Evolutionary conservation across 2,888 invertebrate species (phyloP), one percentile per base, ranked within the genome.

Genomic region (Rambutsinella grinnellia): DNA sequence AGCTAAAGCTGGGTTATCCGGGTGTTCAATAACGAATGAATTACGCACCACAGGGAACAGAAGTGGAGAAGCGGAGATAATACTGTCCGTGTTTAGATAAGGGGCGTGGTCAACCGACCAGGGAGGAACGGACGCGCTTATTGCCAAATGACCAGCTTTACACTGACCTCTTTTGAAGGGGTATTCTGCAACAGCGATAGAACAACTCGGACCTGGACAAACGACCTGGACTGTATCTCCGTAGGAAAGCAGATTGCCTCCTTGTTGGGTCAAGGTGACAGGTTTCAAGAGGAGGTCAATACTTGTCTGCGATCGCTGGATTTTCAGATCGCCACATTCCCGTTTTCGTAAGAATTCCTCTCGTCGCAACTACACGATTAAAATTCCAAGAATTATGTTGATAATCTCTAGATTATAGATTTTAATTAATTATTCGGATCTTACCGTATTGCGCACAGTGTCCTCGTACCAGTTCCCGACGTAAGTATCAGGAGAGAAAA

Each of bases 401-500:
- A 19, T 19, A 24, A 3, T 49, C 2, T 6, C 24, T 63, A 24
- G 63, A 47, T 24, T 51, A 24, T 51, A 17, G 21, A 46, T 27
- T 49, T 47, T n/a, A 17, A 24, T 62, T n/a, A 44, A n/a, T 47
- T 17, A 15, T n/a, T 44, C 21, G 5, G 24, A 58, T 58, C 71
- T 76, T 66, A 83, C 83, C 27, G 79, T 81, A 47, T 82, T 81
- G 10, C 76, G 61, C 19, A 70, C 76, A 24, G 81, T 81, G 10
- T 83, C 81, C 72, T 83, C 83, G 46, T 81, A 83, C 83, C 83
- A 83, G 47, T 83, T 83, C 1, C 80, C 79, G 0, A 82, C 76
- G 24, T 82, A 82, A 1, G 83, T 83, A 47, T 82, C 83, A 0
- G 81, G 80, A 28, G 72, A 71, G 44, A 76, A 82, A 8, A 10